Percentiles rank a stretch among this genome's conserved stretches.
phyloP scores from a whole-genome alignment of 1,140 invertebrate genomes.

The Manduca sexta region DNA sequence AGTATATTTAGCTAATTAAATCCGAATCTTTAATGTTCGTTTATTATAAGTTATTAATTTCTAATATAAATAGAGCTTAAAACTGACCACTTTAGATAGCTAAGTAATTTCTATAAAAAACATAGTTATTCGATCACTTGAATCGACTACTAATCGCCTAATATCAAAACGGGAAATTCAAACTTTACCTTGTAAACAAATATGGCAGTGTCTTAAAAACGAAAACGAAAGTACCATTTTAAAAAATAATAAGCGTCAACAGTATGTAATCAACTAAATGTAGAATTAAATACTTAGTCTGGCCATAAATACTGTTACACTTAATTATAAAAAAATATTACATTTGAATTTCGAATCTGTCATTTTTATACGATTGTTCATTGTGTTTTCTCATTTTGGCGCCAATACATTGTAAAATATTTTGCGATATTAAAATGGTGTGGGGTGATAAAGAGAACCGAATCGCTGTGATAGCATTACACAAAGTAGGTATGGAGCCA shows the following conservation, averaged over 20 bases:
- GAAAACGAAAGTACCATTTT: constrained; percentile 13
- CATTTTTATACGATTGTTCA: too few relatives aligned
- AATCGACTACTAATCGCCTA: constrained; percentile 2
- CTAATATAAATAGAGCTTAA: constrained; percentile 13
- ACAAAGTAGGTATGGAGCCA: too few relatives aligned
- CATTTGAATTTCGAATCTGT: too few relatives aligned
- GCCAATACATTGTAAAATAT: too few relatives aligned
- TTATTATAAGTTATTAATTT: constrained; percentile 17
- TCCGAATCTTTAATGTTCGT: neutral
- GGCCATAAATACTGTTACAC: too few relatives aligned
- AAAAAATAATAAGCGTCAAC: constrained; percentile 24
- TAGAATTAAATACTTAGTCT: too few relatives aligned
- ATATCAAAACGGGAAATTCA: constrained; percentile 17
- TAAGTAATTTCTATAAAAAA: constrained; percentile 6
- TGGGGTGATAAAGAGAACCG: too few relatives aligned
- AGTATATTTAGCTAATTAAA: constrained; percentile 1
- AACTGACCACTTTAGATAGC: constrained; percentile 3
- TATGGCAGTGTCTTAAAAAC: constrained; percentile 53
- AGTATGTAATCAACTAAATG: constrained; percentile 2
- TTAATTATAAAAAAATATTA: too few relatives aligned
- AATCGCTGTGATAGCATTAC: too few relatives aligned
- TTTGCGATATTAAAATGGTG: too few relatives aligned
- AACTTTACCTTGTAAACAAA: constrained; percentile 13
- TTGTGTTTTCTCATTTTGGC: too few relatives aligned
- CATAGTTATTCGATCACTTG: neutral